Conservation (phyloP, 2,888 invertebrate species). For the Clostera curtula region DNA sequence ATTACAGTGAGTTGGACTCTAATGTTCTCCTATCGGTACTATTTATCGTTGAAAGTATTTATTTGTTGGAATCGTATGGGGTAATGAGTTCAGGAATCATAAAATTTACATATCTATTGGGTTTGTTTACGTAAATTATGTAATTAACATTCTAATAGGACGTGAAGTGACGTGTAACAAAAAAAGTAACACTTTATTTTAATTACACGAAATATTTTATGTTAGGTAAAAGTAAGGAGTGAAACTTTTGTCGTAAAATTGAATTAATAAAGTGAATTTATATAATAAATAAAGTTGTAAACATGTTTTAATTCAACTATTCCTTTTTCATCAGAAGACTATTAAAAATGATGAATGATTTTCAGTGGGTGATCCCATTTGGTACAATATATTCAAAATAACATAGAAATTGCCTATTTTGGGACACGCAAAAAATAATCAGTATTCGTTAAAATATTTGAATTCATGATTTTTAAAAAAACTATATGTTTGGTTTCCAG, state of each 20-base stretch:
- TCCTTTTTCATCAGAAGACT: too few relatives aligned
- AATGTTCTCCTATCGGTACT: slow-evolving; percentile 45
- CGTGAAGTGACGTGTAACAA: slow-evolving; percentile 20
- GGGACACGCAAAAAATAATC: too few relatives aligned
- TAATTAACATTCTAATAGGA: slow-evolving; percentile 35
- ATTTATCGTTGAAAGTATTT: slow-evolving; percentile 47
- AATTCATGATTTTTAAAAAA: too few relatives aligned
- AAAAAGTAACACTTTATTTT: slow-evolving; percentile 21
- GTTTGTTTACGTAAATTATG: slow-evolving; percentile 48
- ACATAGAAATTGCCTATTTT: too few relatives aligned
- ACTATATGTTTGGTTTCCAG: too few relatives aligned
- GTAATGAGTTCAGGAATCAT: slow-evolving; percentile 29
- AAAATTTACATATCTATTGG: slow-evolving; percentile 39
- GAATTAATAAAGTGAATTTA: too few relatives aligned
- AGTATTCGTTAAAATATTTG: too few relatives aligned
- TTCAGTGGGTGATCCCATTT: too few relatives aligned
- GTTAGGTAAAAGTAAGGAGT: slow-evolving; percentile 17
- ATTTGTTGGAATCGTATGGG: slow-evolving; percentile 37
- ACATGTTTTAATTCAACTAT: too few relatives aligned
- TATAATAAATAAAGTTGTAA: too few relatives aligned
- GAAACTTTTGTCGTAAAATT: neutral
- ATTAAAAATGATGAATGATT: too few relatives aligned
- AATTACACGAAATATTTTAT: slow-evolving; percentile 9
- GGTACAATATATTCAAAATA: too few relatives aligned
- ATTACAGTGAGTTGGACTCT: slow-evolving; percentile 49